Evolutionary conservation across 2,888 invertebrate species (phyloP), one percentile per base, ranked within the genome.

Genomic region (Dasypolia templi): DNA sequence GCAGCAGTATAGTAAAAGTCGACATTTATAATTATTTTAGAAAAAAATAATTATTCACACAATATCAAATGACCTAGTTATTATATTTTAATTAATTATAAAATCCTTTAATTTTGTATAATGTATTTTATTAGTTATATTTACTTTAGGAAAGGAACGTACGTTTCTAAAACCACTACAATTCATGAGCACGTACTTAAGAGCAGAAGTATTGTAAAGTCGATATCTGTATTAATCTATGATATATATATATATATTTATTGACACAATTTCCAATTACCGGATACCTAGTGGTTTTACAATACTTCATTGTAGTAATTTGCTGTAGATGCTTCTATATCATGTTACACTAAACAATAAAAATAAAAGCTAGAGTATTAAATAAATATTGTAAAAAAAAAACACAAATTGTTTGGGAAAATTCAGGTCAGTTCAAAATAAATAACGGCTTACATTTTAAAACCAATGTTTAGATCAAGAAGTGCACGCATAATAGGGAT

Each of bases 1-100:
- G 6, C 22, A 49, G 19, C 51, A 59, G 29, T 75, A 80, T 49
- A 49, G 46, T 39, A 49, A 61, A 72, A 79, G 5, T 51, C 22
- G 35, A 5, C 2, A 35, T 32, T 49, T 0, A 6, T 0, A 22
- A 46, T 44, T 44, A 35, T 5, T 66, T 19, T 61, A 19, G 26
- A 39, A 26, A 61, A 3, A 4, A 6, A 17, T 35, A 32, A 55
- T 49, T 7, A 17, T 22, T 65, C 1, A 44, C 1, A 4, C 3
- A 26, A 35, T 42, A 35, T 51, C 9, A 7, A 55, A 46, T 44
- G 9, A 49, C 19, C 39, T 35, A 1, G 1, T 51, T 7, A 22
- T 17, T 39, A 14, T 35, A 29, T 53, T 62, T 26, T 39, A 26
- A 26, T 69, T 3, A 14, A 39, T 26, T 12, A 35, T 22, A 46